Conservation (phyloP, 2,888 invertebrate genomes). For the Zele albiditarsus region DNA sequence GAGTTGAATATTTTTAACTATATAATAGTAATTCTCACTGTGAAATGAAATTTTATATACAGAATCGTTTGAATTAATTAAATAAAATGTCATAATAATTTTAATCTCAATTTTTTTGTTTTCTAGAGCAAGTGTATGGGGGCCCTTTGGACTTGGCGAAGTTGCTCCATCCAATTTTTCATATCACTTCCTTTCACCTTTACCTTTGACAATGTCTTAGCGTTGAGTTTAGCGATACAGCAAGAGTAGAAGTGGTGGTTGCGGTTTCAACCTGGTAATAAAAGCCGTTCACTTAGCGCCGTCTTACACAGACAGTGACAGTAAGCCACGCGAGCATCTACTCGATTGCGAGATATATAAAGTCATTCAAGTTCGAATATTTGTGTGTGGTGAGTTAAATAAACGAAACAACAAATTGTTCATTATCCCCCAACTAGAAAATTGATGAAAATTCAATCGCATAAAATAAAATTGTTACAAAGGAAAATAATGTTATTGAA, state of each 20-base stretch:
- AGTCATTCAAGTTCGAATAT: slow-evolving; percentile 49
- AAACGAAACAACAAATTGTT: background rate
- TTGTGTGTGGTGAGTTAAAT: slow-evolving; percentile 63
- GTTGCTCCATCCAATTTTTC: background rate
- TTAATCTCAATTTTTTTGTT: too few relatives aligned
- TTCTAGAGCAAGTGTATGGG: background rate
- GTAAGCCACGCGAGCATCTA: slow-evolving; percentile 66
- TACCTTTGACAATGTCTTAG: slow-evolving; percentile 8
- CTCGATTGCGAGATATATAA: slow-evolving; percentile 51
- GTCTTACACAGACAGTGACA: slow-evolving; percentile 71
- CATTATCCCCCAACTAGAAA: background rate
- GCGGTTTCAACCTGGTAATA: slow-evolving; percentile 72
- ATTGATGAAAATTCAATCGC: background rate
- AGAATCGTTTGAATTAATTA: too few relatives aligned
- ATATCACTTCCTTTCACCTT: slow-evolving; percentile 15
- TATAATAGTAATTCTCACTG: background rate
- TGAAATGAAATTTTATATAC: background rate
- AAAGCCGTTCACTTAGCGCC: slow-evolving; percentile 72
- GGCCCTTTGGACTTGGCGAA: slow-evolving; percentile 3
- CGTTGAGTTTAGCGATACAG: slow-evolving; percentile 36
- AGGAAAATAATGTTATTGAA: background rate
- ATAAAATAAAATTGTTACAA: background rate
- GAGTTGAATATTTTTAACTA: too few relatives aligned
- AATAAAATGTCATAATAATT: too few relatives aligned
- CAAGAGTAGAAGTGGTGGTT: slow-evolving; percentile 69